Evolutionary conservation across 2,797 vertebrate genomes (phyloP).

Genomic region (Micropoecilia bifurca): DNA sequence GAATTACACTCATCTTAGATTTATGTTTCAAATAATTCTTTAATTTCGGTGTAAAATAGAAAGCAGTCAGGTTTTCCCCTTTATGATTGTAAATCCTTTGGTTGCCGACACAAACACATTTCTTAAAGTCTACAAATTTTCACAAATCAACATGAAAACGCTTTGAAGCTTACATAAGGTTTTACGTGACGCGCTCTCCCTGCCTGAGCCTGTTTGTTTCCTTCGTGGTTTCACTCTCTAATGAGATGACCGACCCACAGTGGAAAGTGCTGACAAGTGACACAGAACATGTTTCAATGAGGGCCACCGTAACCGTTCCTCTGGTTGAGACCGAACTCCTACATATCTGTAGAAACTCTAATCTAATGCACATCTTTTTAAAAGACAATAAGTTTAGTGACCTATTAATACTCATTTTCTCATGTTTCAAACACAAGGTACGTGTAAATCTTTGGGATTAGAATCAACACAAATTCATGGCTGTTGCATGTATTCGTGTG

Average conservation of each 20-base stretch:
- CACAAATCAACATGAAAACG: background rate
- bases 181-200: background rate
- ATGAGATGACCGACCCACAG: constrained; percentile 32
- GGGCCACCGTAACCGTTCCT: constrained; percentile 34
- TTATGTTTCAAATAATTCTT: background rate
- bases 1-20: background rate
- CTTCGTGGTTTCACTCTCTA: constrained; percentile 11
- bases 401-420: background rate
- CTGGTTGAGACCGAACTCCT: background rate
- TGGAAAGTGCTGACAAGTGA: constrained; percentile 63
- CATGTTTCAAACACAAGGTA: background rate
- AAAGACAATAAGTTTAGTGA: background rate
- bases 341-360: background rate
- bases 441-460: background rate
- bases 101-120: background rate
- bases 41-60: background rate
- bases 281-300: constrained; percentile 31
- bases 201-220: background rate
- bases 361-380: background rate
- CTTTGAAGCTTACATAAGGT: constrained; percentile 2
- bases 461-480: background rate
- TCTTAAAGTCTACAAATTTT: background rate
- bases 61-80: background rate
- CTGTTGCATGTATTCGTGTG: background rate
- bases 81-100: background rate